Percentiles rank a stretch among this genome's conserved stretches.
phyloP scores from a whole-genome alignment of 2,888 invertebrate species.

The Brenthis ino region DNA sequence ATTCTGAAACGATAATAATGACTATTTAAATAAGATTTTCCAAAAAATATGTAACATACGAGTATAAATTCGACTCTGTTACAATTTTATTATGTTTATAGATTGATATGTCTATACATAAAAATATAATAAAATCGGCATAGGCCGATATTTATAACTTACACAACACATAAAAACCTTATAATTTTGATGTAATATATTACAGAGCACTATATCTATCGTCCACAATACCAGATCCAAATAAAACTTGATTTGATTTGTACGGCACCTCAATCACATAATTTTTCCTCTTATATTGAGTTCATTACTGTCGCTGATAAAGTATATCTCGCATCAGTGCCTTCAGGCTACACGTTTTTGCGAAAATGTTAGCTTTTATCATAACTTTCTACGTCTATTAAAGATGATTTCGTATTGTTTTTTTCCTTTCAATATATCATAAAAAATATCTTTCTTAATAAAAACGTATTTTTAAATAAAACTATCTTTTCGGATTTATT shows the following conservation, averaged over 20 bases:
- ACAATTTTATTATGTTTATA: too few relatives aligned
- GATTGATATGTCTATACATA: too few relatives aligned
- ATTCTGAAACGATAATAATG: too few relatives aligned
- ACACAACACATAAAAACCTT: too few relatives aligned
- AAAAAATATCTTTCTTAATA: too few relatives aligned
- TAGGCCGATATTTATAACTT: too few relatives aligned
- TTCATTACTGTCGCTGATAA: conserved; percentile 39
- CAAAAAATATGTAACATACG: too few relatives aligned
- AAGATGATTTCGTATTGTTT: not conserved
- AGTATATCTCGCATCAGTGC: conserved; percentile 19
- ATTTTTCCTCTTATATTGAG: conserved; percentile 31
- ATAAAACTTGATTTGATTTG: conserved; percentile 28
- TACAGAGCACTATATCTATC: not conserved
- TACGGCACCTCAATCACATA: conserved; percentile 24
- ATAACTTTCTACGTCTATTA: not conserved
- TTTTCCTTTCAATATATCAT: not conserved
- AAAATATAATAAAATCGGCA: too few relatives aligned
- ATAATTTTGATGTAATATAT: not conserved
- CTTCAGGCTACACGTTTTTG: conserved; percentile 24
- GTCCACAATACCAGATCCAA: not conserved
- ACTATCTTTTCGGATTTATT: too few relatives aligned
- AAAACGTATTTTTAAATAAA: too few relatives aligned
- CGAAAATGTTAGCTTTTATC: conserved; percentile 25
- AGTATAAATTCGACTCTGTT: too few relatives aligned
- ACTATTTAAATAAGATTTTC: too few relatives aligned